Percentiles rank a stretch among this genome's conserved stretches.
Conservation (phyloP, 2,113 vertebrate species). For the Antidorcas marsupialis region DNA sequence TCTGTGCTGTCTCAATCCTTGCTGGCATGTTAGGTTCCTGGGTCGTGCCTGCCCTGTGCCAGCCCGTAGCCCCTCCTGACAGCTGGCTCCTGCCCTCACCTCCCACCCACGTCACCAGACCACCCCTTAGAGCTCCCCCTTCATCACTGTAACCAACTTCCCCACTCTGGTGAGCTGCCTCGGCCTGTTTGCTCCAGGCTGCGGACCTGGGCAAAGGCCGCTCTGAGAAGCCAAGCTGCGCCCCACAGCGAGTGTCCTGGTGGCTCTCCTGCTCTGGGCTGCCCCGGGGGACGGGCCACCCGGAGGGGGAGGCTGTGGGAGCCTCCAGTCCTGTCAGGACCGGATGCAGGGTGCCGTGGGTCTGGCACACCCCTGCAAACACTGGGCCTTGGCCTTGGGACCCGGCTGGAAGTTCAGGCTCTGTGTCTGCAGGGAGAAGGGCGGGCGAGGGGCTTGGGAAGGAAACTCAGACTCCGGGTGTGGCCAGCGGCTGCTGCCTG, state of each 20-base stretch:
- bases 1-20: accelerated
- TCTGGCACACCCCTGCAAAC: background rate
- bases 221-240: accelerated
- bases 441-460: accelerated
- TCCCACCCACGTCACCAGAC: background rate
- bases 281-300: accelerated
- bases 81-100: background rate
- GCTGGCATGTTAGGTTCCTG: background rate
- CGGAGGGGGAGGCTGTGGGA: background rate
- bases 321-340: background rate
- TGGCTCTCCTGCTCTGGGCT: background rate
- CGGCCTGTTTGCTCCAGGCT: background rate
- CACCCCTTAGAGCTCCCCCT: accelerated
- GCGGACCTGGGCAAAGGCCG: background rate
- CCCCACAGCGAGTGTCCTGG: accelerated
- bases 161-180: accelerated
- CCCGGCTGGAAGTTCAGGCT: background rate
- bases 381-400: accelerated
- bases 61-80: background rate
- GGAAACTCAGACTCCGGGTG: accelerated
- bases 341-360: accelerated
- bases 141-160: accelerated
- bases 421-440: accelerated
- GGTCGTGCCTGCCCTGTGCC: accelerated
- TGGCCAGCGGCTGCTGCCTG: accelerated